phyloP scores from a whole-genome alignment of 2,113 vertebrate species.

The Felis catus region DNA sequence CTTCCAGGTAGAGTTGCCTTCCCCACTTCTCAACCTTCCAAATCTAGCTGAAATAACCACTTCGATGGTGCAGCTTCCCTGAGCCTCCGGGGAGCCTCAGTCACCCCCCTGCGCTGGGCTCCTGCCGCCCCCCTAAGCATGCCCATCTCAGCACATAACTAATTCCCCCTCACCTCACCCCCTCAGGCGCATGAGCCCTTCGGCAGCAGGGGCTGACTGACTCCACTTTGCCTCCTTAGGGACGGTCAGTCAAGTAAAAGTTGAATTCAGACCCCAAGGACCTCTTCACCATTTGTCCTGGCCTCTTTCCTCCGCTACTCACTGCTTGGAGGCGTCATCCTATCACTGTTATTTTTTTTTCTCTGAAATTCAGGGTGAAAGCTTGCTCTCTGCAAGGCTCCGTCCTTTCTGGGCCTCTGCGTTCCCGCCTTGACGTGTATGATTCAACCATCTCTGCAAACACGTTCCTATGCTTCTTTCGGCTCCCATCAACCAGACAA shows the following conservation, averaged over 20 bases:
- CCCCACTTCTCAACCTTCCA: background rate
- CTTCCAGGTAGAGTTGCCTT: background rate
- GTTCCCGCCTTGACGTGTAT: slow-evolving; percentile 32
- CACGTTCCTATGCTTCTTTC: background rate
- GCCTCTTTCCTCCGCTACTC: background rate
- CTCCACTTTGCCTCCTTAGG: background rate
- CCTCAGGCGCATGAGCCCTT: background rate
- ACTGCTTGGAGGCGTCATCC: background rate
- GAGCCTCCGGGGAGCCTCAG: background rate
- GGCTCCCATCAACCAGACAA: slow-evolving; percentile 23
- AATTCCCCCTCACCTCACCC: background rate
- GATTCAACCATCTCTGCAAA: slow-evolving; percentile 49
- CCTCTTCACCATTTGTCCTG: background rate
- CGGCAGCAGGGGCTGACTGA: background rate
- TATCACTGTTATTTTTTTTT: background rate
- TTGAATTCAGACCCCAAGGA: background rate
- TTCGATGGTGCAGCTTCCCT: background rate
- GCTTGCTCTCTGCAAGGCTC: background rate
- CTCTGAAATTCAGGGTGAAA: background rate
- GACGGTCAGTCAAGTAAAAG: background rate
- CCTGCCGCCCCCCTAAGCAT: no score
- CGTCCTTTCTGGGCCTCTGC: background rate
- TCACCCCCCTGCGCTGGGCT: background rate
- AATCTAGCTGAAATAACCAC: background rate
- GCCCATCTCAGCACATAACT: background rate